Evolutionary conservation across 2,113 vertebrate species (phyloP).

Genomic region (Theristicus caerulescens): DNA sequence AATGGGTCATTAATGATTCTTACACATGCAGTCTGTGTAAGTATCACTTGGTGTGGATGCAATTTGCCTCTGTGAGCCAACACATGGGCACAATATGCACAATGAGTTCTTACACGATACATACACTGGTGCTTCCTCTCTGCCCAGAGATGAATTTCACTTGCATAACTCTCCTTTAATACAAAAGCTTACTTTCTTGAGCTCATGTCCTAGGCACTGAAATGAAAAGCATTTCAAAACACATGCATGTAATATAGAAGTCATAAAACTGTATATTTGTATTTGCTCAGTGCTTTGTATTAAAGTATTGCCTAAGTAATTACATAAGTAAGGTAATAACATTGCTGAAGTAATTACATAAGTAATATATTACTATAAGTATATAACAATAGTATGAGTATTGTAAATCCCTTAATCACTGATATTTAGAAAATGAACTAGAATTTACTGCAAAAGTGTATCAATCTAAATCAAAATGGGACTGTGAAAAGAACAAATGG

Average conservation of each 20-base stretch:
- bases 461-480: not conserved
- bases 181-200: not conserved
- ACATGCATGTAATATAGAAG: not conserved
- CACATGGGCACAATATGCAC: not conserved
- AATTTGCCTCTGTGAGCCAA: not conserved
- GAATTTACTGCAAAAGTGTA: not conserved
- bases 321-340: not conserved
- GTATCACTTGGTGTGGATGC: not conserved
- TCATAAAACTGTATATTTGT: not conserved
- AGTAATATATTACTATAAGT: not conserved
- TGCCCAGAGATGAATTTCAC: not conserved
- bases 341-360: not conserved
- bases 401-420: not conserved
- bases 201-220: not conserved
- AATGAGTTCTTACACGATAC: not conserved
- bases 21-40: not conserved
- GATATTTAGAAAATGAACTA: not conserved
- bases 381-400: not conserved
- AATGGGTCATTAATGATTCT: not conserved
- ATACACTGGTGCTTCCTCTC: accelerated
- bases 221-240: not conserved
- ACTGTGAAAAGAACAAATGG: not conserved
- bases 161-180: not conserved
- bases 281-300: not conserved
- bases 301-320: not conserved